A percentile compares a stretch with the other conserved stretches of the same genome.
phyloP scores from a whole-genome alignment of 2,888 invertebrate genomes.

The Listrodromus nycthemerus region DNA sequence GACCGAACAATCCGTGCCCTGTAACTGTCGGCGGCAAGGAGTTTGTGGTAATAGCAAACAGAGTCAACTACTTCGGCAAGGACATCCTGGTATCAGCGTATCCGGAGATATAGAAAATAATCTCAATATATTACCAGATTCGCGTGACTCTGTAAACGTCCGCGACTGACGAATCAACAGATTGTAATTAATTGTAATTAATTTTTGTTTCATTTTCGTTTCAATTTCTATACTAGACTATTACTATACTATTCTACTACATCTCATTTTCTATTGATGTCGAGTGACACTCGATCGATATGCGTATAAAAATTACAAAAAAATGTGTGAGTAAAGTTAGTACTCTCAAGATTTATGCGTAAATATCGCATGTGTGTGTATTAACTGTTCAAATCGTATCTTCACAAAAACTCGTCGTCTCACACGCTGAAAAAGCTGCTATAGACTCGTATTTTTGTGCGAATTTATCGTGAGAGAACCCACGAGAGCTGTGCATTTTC shows the following conservation, averaged over 20 bases:
- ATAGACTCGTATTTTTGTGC: background rate
- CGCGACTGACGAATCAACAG: constrained; percentile 7
- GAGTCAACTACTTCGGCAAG: constrained; percentile 91
- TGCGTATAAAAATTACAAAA: constrained; percentile 39
- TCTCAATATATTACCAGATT: constrained; percentile 3
- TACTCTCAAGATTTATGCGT: too few relatives aligned
- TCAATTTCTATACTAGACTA: too few relatives aligned
- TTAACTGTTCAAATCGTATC: background rate
- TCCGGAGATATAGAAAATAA: constrained; percentile 88
- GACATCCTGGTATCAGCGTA: constrained; percentile 93
- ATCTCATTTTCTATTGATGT: constrained; percentile 16
- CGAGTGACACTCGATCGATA: constrained; percentile 55
- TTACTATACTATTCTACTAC: constrained; percentile 9
- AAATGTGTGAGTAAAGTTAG: background rate
- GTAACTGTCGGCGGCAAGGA: constrained; percentile 89
- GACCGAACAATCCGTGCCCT: constrained; percentile 91
- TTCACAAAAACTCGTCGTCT: background rate
- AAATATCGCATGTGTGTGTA: background rate
- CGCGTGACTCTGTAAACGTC: constrained; percentile 26
- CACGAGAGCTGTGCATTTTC: too few relatives aligned
- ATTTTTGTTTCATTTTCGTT: constrained; percentile 12
- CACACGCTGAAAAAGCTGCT: background rate
- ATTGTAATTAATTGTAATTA: constrained; percentile 30
- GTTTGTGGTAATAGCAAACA: constrained; percentile 90
- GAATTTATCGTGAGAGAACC: background rate